Base-by-base conservation (phyloP, 2,888 invertebrate genomes). In the Parelbella ahira region DNA sequence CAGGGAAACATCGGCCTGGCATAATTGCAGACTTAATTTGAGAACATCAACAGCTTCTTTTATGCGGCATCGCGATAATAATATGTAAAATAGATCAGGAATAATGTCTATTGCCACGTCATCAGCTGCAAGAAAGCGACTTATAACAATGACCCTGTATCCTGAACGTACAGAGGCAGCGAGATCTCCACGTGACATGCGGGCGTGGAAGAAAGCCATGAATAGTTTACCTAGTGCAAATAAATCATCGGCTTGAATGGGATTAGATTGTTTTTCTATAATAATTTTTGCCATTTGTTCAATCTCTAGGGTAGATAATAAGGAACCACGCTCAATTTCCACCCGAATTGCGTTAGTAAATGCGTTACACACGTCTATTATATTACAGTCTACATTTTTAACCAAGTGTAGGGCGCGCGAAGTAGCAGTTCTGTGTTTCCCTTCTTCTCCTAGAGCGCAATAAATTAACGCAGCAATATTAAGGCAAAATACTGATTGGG, bases 1-100 rank as follows among this genome's bases (percentile, higher is more conserved):
- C 34, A 68, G 56, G 6, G 72, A 62, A 27, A 56, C 44, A 39
- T 62, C 55, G 38, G 54, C 61, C 44, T 68, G 57, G 6, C 56
- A 54, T 39, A 80, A 52, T 15, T 59, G 56, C 34, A 74, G 54
- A 8, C 84, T 54, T 42, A 87, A 61, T 27, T 72, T 68, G 20
- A 83, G 54, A 20, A 90, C 58, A 42, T 88, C 87, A 6, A 90
- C 62, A 1, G 89, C 82, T 61, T 89, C 89, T 50, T 73, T 64
- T 49, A 90, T 71, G 30, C 84, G 77, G 49, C 87, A 73, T 9
- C 82, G 71, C 8, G 76, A 48, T 6, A 89, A 51, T 44, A 89
- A 57, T 32, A 78, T 56, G 36, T 84, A 87, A 53, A 83, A 81
- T 20, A 89, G 50, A 37, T 82, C 78, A 1, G 89, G 87, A 49